Percentiles rank a stretch among this genome's conserved stretches.
phyloP scores from a whole-genome alignment of 2,113 vertebrate genomes.

The Scomber scombrus region DNA sequence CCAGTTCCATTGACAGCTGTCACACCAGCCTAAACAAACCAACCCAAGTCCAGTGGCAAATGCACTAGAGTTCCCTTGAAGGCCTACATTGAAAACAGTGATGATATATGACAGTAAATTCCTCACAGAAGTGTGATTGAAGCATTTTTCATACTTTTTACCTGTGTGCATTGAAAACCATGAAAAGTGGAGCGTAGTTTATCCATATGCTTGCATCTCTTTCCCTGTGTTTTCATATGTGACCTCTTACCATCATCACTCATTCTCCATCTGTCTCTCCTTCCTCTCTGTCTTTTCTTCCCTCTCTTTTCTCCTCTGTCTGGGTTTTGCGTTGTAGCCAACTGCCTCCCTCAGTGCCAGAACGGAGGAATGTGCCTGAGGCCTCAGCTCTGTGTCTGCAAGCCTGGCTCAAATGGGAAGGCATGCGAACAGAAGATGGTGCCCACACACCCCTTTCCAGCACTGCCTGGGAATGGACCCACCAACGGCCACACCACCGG shows the following conservation, averaged over 20 bases:
- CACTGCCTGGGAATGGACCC: constrained; percentile 79
- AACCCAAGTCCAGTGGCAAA: no score
- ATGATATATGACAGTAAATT: no score
- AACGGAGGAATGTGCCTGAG: constrained; percentile 97
- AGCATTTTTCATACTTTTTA: no score
- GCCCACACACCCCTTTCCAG: constrained; percentile 82
- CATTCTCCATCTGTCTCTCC: constrained; percentile 46
- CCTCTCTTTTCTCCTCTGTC: constrained; percentile 39
- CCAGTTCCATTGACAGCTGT: no score
- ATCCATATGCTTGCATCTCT: not conserved
- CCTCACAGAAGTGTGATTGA: no score
- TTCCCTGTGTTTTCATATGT: constrained; percentile 6
- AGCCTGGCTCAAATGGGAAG: constrained; percentile 93
- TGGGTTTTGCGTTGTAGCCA: constrained; percentile 86
- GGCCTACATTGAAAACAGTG: no score
- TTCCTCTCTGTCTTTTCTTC: constrained; percentile 3
- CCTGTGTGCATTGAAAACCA: not conserved
- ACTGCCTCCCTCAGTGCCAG: constrained; percentile 94
- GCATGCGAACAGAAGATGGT: constrained; percentile 88
- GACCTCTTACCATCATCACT: constrained; percentile 24
- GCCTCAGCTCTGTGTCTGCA: constrained; percentile 96
- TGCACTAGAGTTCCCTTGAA: no score
- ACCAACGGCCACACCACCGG: constrained; percentile 83
- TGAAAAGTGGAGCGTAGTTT: not conserved
- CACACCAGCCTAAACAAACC: no score